Base-by-base conservation (phyloP, 1,140 invertebrate species). In the Drosophila grimshawi region DNA sequence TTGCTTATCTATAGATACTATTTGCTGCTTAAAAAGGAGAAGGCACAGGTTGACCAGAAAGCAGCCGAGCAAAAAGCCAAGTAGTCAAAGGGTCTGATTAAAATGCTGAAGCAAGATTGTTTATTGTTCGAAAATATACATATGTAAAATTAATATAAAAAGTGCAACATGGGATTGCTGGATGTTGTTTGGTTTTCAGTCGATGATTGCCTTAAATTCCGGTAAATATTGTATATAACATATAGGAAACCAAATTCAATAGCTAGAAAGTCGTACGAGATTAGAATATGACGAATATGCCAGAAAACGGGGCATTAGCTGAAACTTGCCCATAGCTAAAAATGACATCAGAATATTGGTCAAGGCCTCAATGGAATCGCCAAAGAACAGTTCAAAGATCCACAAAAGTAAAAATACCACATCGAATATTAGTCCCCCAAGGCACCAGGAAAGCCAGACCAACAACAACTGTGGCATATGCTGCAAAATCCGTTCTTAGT, bases 271-370 rank as follows among this genome's bases (percentile, higher is more conserved):
- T 2, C 1, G 30, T n/a, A 2, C 6, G 51, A 46, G 2, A 2
- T 11, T 33, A 3, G 2, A 32, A 37, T 57, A 4, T 2, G 2
- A 46, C 27, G 10, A 19, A 7, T 49, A 33, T 4, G 41, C 1
- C 7, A 30, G 51, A n/a, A 10, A 6, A 30, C 7, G 3, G 27
- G 19, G 19, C 19, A 19, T 19, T 35, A 1, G 8, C 2, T 3
- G 5, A 35, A 4, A 39, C 73, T 67, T 56, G 49, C 85, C 70
- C 64, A 89, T 78, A 29, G 85, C 89, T 11, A 89, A 33, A 29
- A 85, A 11, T 5, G 85, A 85, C 2, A 88, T 85, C 19, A 88
- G 19, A 3, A 88, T 85, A 33, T 88, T 89, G 10, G 86, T 88
- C 32, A 89, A 19, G 2, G 80, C 85, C 8, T 89, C 85, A 11